phyloP scores from a whole-genome alignment of 2,113 vertebrate species.

The Baryphthengus martii region DNA sequence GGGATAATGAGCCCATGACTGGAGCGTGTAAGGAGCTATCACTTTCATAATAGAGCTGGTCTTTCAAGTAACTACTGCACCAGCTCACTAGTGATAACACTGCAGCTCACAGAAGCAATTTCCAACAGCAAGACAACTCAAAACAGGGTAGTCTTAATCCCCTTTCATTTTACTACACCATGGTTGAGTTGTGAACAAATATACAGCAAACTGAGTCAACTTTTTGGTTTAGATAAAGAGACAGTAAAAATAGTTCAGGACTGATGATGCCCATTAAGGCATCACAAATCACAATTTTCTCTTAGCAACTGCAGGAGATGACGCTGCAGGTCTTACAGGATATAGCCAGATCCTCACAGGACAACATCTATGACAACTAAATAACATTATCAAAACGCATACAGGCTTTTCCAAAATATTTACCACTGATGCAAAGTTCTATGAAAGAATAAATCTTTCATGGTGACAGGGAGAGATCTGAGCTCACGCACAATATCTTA shows the following conservation, averaged over 20 bases:
- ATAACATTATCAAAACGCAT: neutral
- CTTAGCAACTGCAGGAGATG: neutral
- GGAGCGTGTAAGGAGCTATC: neutral
- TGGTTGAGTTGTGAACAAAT: neutral
- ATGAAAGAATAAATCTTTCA: neutral
- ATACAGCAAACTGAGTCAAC: neutral
- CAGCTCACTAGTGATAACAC: neutral
- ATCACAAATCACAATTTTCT: neutral
- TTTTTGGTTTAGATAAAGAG: neutral
- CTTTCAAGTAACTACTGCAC: neutral
- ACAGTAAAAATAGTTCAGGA: neutral
- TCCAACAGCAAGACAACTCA: neutral
- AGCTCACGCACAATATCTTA: neutral
- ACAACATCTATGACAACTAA: neutral
- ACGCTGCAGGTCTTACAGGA: neutral
- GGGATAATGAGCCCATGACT: neutral
- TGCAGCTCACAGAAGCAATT: neutral
- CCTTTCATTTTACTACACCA: neutral
- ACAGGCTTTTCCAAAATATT: neutral
- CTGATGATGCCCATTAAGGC: neutral
- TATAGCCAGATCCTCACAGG: neutral
- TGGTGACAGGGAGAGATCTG: neutral
- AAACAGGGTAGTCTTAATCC: neutral
- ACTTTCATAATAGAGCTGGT: neutral
- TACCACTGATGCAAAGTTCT: neutral